Percentiles rank a stretch among this genome's conserved stretches.
Conservation (phyloP, 2,888 invertebrate species). For the Bellardia bayeri region DNA sequence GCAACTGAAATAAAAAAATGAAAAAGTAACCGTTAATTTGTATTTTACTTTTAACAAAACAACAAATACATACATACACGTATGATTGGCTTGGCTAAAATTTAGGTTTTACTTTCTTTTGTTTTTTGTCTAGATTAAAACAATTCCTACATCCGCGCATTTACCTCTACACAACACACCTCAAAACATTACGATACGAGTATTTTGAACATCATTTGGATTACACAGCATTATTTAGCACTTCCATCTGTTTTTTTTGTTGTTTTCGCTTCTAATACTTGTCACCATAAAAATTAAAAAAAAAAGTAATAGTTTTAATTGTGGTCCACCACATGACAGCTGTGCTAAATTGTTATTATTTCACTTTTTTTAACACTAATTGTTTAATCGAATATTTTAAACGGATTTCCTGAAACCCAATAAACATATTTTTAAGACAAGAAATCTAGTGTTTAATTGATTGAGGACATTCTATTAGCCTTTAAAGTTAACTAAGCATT, state of each 20-base stretch:
- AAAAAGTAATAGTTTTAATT: slow-evolving; percentile 42
- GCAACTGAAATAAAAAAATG: neutral
- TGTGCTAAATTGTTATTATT: slow-evolving; percentile 59
- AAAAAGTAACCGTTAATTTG: slow-evolving; percentile 4
- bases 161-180: neutral
- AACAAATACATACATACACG: neutral
- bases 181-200: neutral
- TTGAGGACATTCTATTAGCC: neutral
- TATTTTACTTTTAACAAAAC: neutral
- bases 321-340: slow-evolving; percentile 57
- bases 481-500: neutral
- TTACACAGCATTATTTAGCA: slow-evolving; percentile 42
- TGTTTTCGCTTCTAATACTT: slow-evolving; percentile 7
- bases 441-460: neutral
- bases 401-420: slow-evolving; percentile 20
- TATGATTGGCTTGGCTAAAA: slow-evolving; percentile 5
- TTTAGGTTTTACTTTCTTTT: slow-evolving; percentile 47
- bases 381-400: neutral
- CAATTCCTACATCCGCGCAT: slow-evolving; percentile 7
- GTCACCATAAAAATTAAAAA: slow-evolving; percentile 1
- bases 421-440: slow-evolving; percentile 12
- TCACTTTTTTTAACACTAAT: slow-evolving; percentile 42
- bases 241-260: neutral
- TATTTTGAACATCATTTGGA: slow-evolving; percentile 24
- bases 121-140: slow-evolving; percentile 28